A percentile compares a stretch with the other conserved stretches of the same genome.
phyloP scores from a whole-genome alignment of 1,140 invertebrate genomes.

The Pygmarrhopalites habei region DNA sequence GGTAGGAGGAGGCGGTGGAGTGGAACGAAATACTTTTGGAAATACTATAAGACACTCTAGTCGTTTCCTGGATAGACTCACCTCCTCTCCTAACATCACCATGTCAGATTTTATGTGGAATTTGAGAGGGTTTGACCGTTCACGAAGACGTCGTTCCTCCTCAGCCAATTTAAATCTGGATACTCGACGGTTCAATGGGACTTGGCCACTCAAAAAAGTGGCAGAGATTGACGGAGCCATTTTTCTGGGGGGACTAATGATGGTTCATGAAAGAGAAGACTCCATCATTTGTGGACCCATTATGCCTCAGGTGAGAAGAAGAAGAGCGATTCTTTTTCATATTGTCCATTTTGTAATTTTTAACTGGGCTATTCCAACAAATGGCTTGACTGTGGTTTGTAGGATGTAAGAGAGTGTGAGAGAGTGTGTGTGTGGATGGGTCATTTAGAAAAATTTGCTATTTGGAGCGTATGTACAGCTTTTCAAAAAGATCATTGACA shows the following conservation, averaged over 20 bases:
- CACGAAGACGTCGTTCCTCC: constrained; percentile 18
- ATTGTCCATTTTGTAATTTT: too few species aligned
- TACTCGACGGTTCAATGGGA: constrained; percentile 13
- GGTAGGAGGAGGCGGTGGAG: constrained; percentile 8
- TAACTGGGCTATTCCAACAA: too few species aligned
- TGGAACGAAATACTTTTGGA: constrained; percentile 21
- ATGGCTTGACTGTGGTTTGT: too few species aligned
- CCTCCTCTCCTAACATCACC: constrained; percentile 17
- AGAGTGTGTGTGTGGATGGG: too few species aligned
- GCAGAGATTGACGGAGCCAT: constrained; percentile 65
- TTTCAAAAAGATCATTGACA: too few species aligned
- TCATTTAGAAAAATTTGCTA: too few species aligned
- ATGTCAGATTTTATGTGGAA: constrained; percentile 35
- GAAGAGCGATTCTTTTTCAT: too few species aligned
- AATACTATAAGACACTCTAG: constrained; percentile 11
- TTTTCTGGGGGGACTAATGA: constrained; percentile 79
- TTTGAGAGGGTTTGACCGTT: constrained; percentile 20
- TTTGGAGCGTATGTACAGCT: too few species aligned
- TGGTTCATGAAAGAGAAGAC: constrained; percentile 88
- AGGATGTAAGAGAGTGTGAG: too few species aligned
- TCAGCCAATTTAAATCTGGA: constrained; percentile 11
- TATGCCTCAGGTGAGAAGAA: constrained; percentile 85
- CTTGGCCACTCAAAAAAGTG: constrained; percentile 74
- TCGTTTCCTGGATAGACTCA: constrained; percentile 5
- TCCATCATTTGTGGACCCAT: constrained; percentile 75